These are phyloP conservation scores for Drosophila athabasca DNA, from an alignment of 1,140 invertebrate species.

Conservation along the genomic window DNA sequence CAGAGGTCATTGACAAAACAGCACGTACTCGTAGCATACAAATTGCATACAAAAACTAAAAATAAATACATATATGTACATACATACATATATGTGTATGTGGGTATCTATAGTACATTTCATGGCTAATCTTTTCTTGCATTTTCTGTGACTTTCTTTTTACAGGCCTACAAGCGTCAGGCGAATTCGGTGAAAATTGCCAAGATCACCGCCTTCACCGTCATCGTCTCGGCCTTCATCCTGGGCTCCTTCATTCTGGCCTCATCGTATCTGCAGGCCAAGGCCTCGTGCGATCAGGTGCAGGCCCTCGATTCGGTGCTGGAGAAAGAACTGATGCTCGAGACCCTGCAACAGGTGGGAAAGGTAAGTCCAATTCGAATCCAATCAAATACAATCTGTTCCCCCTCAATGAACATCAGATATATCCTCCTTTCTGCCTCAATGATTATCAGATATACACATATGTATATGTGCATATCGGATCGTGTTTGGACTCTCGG, in stretches of 20 bases:
- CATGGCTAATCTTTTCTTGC: slow-evolving; percentile 14
- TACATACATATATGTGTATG: neutral
- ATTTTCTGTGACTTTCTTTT: slow-evolving; percentile 37
- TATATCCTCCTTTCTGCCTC: slow-evolving; percentile 28
- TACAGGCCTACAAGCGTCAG: slow-evolving; percentile 90
- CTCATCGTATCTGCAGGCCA: slow-evolving; percentile 91
- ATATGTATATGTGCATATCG: slow-evolving; percentile 7
- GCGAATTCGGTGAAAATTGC: slow-evolving; percentile 92
- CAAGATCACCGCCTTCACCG: slow-evolving; percentile 90
- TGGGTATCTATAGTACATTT: neutral
- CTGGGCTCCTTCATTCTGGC: slow-evolving; percentile 91
- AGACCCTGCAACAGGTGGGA: slow-evolving; percentile 86
- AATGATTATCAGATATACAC: slow-evolving; percentile 41
- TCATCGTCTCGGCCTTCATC: slow-evolving; percentile 90
- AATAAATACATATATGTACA: neutral
- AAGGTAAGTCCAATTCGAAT: slow-evolving; percentile 79
- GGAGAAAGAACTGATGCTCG: slow-evolving; percentile 87
- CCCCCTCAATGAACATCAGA: slow-evolving; percentile 41
- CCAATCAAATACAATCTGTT: slow-evolving; percentile 19
- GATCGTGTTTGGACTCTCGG: slow-evolving; percentile 39
- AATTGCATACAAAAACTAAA: slow-evolving; percentile 8
- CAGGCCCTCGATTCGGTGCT: slow-evolving; percentile 87
- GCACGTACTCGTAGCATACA: slow-evolving; percentile 58
- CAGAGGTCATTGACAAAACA: slow-evolving; percentile 52
- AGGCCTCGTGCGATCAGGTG: slow-evolving; percentile 88